Evolutionary conservation across 2,797 vertebrate species (phyloP), one percentile per base, ranked within the genome.

Genomic region (Petrocephalus sullivani): DNA sequence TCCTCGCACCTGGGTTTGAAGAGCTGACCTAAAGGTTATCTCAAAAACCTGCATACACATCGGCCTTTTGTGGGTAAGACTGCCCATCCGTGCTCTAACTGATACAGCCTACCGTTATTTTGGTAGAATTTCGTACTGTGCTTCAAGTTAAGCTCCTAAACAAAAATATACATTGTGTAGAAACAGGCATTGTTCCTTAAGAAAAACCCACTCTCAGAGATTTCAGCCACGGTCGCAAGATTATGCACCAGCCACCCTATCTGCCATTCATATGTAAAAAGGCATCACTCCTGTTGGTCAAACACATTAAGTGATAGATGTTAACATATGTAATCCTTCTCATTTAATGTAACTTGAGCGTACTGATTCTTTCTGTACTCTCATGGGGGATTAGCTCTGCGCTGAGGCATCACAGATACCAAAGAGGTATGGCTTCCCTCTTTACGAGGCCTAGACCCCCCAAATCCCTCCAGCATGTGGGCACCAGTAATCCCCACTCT

Each of bases 211-310:
- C 90, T 87, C 89, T 87, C 90, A 60, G n/a, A 9, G 89, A 37
- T 87, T 90, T 91, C 37, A 90, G 57, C 90, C 92, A 90, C 84
- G 93, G 93, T 94, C 93, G 93, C 94, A 94, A 92, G 93, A 87
- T 75, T 61, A 88, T 64, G 3, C 82, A 92, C 91, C 91, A 85
- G 57, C 86, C 37, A 49, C 58, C 58, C 23, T 4, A 61, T 94
- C 93, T 93, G 92, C 94, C 93, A 95, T 96, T 95, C 94, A 95
- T 95, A 95, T 95, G 95, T 93, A 95, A 96, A 96, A 94, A 91
- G 91, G 89, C 92, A 89, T 88, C 89, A 10, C 60, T 12, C 37
- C 93, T 93, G 94, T 94, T 94, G 94, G 94, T 94, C 94, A 92
- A 90, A 91, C 90, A 88, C 93, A 90, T 94, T 93, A 92, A 90